Conservation (phyloP, 1,140 invertebrate genomes). For the Drosophila persimilis region DNA sequence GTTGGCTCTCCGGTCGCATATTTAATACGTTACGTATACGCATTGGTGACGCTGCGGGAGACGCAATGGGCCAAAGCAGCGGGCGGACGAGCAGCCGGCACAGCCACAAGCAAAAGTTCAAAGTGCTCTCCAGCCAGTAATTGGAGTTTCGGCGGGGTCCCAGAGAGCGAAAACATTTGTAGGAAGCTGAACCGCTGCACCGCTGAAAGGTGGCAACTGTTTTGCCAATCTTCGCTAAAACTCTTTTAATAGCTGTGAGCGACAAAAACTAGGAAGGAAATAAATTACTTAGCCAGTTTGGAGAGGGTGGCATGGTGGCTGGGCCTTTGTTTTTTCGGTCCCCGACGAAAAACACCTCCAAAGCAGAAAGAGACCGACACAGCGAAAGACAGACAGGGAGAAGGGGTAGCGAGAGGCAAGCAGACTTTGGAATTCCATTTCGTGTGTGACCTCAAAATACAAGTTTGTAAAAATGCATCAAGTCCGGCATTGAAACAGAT, state of each 20-base stretch:
- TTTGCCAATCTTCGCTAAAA: slow-evolving; percentile 64
- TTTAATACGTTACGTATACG: slow-evolving; percentile 81
- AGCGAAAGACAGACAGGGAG: neutral
- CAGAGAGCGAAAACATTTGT: slow-evolving; percentile 25
- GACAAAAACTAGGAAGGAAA: slow-evolving; percentile 78
- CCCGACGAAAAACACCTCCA: neutral
- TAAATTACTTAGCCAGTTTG: slow-evolving; percentile 62
- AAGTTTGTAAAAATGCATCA: slow-evolving; percentile 53
- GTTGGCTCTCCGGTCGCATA: slow-evolving; percentile 36
- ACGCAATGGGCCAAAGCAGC: slow-evolving; percentile 39
- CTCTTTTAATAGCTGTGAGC: slow-evolving; percentile 68
- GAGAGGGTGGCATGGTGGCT: slow-evolving; percentile 34
- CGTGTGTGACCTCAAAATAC: slow-evolving; percentile 55
- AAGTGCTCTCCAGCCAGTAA: slow-evolving; percentile 66
- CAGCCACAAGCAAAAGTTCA: slow-evolving; percentile 54
- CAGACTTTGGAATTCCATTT: slow-evolving; percentile 43
- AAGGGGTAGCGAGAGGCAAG: slow-evolving; percentile 10
- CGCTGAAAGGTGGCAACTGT: slow-evolving; percentile 64
- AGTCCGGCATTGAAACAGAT: slow-evolving; percentile 65
- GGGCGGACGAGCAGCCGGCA: slow-evolving; percentile 11
- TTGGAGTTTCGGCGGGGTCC: slow-evolving; percentile 43
- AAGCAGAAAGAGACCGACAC: slow-evolving; percentile 10
- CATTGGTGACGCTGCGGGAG: slow-evolving; percentile 65
- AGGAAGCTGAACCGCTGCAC: slow-evolving; percentile 35
- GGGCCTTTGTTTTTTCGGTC: slow-evolving; percentile 28